Percentiles rank a stretch among this genome's conserved stretches.
These are phyloP conservation scores for Scarus forsteni DNA, from an alignment of 2,797 vertebrate species.

Conservation along the genomic window DNA sequence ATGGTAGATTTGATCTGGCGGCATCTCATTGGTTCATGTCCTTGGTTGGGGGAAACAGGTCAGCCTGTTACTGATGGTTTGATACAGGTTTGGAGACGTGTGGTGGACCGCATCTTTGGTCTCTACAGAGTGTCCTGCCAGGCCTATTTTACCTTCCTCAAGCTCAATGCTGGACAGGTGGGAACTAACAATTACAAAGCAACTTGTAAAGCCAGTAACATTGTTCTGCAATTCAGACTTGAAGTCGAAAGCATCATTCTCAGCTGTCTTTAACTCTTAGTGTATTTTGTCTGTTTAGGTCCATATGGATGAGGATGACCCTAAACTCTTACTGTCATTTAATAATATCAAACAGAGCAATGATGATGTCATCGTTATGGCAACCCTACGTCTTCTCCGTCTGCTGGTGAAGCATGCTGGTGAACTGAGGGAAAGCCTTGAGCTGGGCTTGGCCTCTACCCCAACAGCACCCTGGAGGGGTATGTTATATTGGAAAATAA, in stretches of 20 bases:
- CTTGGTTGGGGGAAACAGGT: slow-evolving; percentile 93
- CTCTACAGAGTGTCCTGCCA: slow-evolving; percentile 96
- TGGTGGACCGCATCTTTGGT: slow-evolving; percentile 96
- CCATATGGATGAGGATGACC: slow-evolving; percentile 93
- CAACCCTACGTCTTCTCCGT: slow-evolving; percentile 92
- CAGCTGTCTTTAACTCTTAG: not conserved
- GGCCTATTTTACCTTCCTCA: slow-evolving; percentile 98
- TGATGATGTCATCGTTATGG: slow-evolving; percentile 98
- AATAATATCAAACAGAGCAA: slow-evolving; percentile 93
- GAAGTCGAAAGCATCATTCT: not conserved
- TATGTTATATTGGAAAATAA: slow-evolving; percentile 48
- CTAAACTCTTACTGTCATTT: slow-evolving; percentile 86
- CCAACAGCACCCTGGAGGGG: slow-evolving; percentile 98
- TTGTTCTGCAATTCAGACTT: no score
- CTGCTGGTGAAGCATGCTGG: slow-evolving; percentile 97
- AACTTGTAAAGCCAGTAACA: not conserved
- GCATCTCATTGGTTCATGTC: slow-evolving; percentile 91
- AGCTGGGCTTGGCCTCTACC: slow-evolving; percentile 95
- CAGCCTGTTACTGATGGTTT: slow-evolving; percentile 93
- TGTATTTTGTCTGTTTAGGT: slow-evolving; percentile 76
- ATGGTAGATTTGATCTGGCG: slow-evolving; percentile 98
- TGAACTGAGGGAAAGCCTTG: slow-evolving; percentile 94
- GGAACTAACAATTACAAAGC: slow-evolving; percentile 17
- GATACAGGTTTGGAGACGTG: slow-evolving; percentile 94
- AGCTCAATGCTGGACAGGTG: slow-evolving; percentile 97